A percentile compares a stretch with the other conserved stretches of the same genome.
Conservation (phyloP, 2,888 invertebrate genomes). For the Nephrotoma appendiculata region DNA sequence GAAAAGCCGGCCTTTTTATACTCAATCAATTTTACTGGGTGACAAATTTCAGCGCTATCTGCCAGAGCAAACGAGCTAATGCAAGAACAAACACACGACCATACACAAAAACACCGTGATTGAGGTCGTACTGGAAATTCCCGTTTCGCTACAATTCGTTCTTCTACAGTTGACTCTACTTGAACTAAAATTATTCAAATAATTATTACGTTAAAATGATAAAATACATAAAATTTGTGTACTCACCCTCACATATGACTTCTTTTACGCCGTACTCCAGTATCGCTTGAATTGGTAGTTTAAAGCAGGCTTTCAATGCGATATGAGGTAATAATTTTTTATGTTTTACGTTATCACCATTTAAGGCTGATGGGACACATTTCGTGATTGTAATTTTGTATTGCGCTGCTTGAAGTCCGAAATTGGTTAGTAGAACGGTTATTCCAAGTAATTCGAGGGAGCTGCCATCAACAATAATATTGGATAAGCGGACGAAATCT, state of each 20-base stretch:
- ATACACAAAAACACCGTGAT: conserved; percentile 24
- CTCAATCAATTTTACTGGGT: conserved; percentile 14
- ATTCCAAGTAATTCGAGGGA: conserved; percentile 22
- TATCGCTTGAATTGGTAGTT: conserved; percentile 18
- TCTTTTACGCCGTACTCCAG: neutral
- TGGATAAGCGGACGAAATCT: conserved; percentile 17
- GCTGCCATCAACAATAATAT: conserved; percentile 23
- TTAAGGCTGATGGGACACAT: conserved; percentile 17
- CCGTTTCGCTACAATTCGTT: conserved; percentile 16
- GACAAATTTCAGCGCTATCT: conserved; percentile 18
- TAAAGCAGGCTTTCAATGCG: conserved; percentile 19
- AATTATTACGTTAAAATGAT: neutral
- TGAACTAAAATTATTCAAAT: conserved; percentile 11
- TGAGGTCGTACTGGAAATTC: conserved; percentile 18
- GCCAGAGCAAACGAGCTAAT: conserved; percentile 18
- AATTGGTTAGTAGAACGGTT: conserved; percentile 20
- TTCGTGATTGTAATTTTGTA: conserved; percentile 19
- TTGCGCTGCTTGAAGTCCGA: conserved; percentile 16
- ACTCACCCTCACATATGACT: conserved; percentile 19
- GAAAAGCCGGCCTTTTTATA: conserved; percentile 19
- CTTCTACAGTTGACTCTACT: conserved; percentile 10
- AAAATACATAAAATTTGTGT: neutral
- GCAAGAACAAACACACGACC: conserved; percentile 25
- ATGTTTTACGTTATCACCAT: neutral
- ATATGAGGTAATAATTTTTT: conserved; percentile 17